Conservation (phyloP, 1,140 invertebrate genomes). For the Cydia amplana region DNA sequence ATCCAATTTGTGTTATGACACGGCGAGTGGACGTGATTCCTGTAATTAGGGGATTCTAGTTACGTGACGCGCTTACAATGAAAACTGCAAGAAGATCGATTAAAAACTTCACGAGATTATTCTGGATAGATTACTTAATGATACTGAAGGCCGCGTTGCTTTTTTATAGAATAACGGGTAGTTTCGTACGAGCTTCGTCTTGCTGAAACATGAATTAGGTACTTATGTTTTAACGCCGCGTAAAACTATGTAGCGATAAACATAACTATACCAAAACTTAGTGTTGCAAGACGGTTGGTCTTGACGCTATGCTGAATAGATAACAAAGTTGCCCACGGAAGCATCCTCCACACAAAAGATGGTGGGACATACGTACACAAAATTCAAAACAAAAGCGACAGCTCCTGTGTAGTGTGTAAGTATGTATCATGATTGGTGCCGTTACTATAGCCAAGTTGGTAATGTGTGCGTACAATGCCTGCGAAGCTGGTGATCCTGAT, state of each 20-base stretch:
- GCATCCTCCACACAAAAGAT: background rate
- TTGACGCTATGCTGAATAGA: background rate
- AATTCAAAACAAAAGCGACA: background rate
- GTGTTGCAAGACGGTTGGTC: background rate
- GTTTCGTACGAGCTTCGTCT: background rate
- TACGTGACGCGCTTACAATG: no score
- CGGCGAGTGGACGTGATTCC: background rate
- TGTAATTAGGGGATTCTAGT: background rate
- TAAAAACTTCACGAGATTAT: no score
- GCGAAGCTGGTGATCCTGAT: no score
- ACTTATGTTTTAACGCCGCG: no score
- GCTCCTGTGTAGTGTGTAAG: no score
- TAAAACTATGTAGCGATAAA: no score
- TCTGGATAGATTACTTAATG: no score
- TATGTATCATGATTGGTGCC: no score
- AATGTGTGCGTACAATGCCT: no score
- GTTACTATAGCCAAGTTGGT: no score
- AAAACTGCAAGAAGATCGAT: no score
- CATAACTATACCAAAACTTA: background rate
- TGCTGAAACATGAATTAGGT: background rate
- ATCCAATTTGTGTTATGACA: constrained; percentile 3
- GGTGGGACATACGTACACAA: background rate
- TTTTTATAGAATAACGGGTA: background rate
- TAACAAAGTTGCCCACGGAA: background rate
- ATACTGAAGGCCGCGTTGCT: no score